phyloP scores from a whole-genome alignment of 2,888 invertebrate genomes.

The Embidobia sp. region DNA sequence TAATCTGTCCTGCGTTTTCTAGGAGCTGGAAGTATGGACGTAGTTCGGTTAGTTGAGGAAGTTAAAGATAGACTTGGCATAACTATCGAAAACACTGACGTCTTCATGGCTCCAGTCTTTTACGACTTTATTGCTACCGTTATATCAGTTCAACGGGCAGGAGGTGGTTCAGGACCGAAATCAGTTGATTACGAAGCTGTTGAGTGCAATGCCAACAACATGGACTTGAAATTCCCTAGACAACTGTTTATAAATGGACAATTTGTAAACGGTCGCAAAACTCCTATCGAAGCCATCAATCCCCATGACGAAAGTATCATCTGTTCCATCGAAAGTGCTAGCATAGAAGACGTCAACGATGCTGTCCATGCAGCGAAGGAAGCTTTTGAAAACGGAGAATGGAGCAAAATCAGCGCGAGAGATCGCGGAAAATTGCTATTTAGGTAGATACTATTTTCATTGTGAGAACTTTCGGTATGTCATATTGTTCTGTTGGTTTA shows the following conservation, averaged over 20 bases:
- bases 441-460: too few relatives aligned
- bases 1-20: too few relatives aligned
- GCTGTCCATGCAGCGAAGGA: constrained; percentile 94
- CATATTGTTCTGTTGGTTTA: too few relatives aligned
- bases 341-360: constrained; percentile 90
- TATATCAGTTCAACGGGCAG: constrained; percentile 86
- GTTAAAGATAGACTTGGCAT: constrained; percentile 90
- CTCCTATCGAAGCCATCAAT: constrained; percentile 86
- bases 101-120: constrained; percentile 96
- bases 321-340: constrained; percentile 88
- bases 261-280: constrained; percentile 90
- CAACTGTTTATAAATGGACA: constrained; percentile 96
- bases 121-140: constrained; percentile 89
- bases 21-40: constrained; percentile 97
- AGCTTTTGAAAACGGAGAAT: constrained; percentile 94
- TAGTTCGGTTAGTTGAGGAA: constrained; percentile 95
- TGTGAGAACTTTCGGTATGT: too few relatives aligned
- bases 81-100: constrained; percentile 92
- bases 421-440: constrained; percentile 93
- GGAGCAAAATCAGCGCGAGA: constrained; percentile 96
- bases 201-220: constrained; percentile 90
- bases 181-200: constrained; percentile 89
- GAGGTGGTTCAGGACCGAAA: constrained; percentile 80
- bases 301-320: constrained; percentile 92
- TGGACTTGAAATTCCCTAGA: constrained; percentile 91